Evolutionary conservation across 2,797 vertebrate genomes (phyloP).

Genomic region (Sphaeramia orbicularis): DNA sequence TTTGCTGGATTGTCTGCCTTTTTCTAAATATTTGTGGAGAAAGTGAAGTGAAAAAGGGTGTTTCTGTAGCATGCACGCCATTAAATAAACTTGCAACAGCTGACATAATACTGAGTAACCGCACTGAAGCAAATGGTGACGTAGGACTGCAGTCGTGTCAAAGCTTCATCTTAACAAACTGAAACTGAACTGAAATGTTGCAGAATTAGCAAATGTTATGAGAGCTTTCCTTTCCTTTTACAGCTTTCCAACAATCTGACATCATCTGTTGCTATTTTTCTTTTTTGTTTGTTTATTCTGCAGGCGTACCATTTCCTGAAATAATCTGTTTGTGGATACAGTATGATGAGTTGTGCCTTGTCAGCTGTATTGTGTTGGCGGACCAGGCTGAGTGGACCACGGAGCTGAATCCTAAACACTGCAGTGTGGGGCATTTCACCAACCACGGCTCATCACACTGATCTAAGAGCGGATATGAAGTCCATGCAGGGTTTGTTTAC

Average conservation of each 20-base stretch:
- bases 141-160: slow-evolving; percentile 25
- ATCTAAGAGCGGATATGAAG: background rate
- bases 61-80: slow-evolving; percentile 21
- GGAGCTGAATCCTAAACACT: background rate
- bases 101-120: slow-evolving; percentile 46
- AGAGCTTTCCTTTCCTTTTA: too few species aligned
- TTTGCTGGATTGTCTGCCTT: background rate
- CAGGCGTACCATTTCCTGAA: background rate
- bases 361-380: slow-evolving; percentile 7
- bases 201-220: too few species aligned
- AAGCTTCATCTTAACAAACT: slow-evolving; percentile 24
- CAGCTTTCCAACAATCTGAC: too few species aligned
- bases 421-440: background rate
- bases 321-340: background rate
- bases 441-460: background rate
- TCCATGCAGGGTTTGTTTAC: too few species aligned
- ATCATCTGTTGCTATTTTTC: background rate
- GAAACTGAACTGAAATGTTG: background rate
- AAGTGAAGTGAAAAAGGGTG: background rate
- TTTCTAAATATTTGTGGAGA: background rate
- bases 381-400: background rate
- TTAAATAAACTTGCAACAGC: slow-evolving; percentile 20
- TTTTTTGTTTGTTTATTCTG: slow-evolving; percentile 9
- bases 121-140: slow-evolving; percentile 36
- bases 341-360: slow-evolving; percentile 9